These are phyloP conservation scores for Lasius fuliginosus DNA, from an alignment of 2,888 invertebrate species.

Conservation along the genomic window DNA sequence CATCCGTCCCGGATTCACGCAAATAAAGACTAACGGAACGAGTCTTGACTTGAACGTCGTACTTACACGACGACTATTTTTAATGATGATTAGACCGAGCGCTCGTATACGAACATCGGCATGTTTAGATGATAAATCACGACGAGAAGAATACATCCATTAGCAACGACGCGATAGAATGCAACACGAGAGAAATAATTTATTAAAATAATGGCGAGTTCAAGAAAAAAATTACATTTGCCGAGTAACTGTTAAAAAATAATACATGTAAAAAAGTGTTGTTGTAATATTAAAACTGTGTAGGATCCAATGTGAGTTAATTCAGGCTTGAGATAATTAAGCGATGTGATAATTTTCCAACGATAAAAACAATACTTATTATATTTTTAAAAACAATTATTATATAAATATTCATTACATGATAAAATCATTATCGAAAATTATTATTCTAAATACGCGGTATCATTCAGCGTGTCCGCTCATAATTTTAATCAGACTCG, in stretches of 20 bases:
- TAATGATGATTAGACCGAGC: slow-evolving; percentile 59
- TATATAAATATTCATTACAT: not conserved
- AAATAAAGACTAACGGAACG: slow-evolving; percentile 22
- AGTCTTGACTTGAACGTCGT: not conserved
- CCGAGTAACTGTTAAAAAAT: not conserved
- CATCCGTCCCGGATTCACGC: not conserved
- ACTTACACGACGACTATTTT: slow-evolving; percentile 53
- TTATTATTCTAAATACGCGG: not conserved
- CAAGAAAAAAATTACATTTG: not conserved
- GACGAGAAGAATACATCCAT: not conserved
- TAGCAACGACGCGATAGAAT: not conserved
- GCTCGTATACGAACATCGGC: not conserved
- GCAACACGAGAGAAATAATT: not conserved
- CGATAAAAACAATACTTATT: not conserved
- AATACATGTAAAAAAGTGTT: not conserved
- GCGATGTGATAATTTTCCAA: not conserved
- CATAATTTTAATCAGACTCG: not conserved
- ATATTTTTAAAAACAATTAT: not conserved
- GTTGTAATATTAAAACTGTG: not conserved
- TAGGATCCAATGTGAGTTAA: not conserved
- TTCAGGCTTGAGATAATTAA: not conserved
- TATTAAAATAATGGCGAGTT: slow-evolving; percentile 12
- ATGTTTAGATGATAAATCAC: slow-evolving; percentile 9
- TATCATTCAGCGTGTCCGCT: not conserved
- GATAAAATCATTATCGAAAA: not conserved